A percentile compares a stretch with the other conserved stretches of the same genome.
These are phyloP conservation scores for Triplophysa dalaica DNA, from an alignment of 2,113 vertebrate species.

Conservation along the genomic window DNA sequence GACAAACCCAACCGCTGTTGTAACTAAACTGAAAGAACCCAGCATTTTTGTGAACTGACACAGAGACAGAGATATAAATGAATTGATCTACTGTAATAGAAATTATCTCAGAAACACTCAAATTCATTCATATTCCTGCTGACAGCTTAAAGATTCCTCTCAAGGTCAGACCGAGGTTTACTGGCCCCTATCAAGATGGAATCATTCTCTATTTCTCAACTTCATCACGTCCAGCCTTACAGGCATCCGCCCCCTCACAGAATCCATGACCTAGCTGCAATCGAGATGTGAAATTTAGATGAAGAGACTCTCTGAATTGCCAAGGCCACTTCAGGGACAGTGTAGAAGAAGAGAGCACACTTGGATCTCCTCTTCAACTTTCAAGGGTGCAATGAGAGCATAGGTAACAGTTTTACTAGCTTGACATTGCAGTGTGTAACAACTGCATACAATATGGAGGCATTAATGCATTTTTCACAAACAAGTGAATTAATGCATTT, in stretches of 20 bases:
- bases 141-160: conserved; percentile 3
- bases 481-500: conserved; percentile 16
- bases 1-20: no score
- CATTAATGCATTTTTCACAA: conserved; percentile 3
- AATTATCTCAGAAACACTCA: no score
- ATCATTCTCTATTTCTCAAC: conserved; percentile 45
- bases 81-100: not conserved
- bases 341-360: conserved; percentile 40
- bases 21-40: not conserved
- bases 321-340: conserved; percentile 44
- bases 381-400: conserved; percentile 21
- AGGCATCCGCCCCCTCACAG: no score
- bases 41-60: not conserved
- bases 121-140: conserved; percentile 3
- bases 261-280: conserved; percentile 9
- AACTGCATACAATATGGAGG: not conserved
- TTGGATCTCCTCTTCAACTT: conserved; percentile 27
- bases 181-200: conserved; percentile 56
- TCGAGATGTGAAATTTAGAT: conserved; percentile 36
- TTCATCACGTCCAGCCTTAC: conserved; percentile 11
- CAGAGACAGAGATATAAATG: not conserved
- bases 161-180: conserved; percentile 55
- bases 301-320: conserved; percentile 47
- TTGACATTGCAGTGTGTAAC: not conserved
- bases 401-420: not conserved